Conservation (phyloP, 2,888 invertebrate genomes). For the Drosophila koepferae region DNA sequence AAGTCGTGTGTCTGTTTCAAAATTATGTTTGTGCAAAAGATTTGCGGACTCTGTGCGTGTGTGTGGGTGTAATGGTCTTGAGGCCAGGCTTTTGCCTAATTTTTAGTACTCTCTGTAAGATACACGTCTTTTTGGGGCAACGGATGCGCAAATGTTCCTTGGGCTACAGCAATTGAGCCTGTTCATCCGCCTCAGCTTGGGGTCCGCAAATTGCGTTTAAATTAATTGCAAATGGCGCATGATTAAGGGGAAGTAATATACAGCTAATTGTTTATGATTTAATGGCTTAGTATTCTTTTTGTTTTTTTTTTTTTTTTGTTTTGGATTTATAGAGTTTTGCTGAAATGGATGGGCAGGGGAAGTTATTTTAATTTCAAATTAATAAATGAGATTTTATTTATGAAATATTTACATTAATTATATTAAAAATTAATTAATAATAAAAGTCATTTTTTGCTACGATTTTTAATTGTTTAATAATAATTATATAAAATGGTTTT, state of each 20-base stretch:
- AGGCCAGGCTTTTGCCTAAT: slow-evolving; percentile 58
- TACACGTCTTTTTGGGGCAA: slow-evolving; percentile 52
- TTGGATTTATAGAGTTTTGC: background rate
- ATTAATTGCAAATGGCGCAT: slow-evolving; percentile 80
- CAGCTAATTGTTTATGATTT: slow-evolving; percentile 77
- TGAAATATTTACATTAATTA: too few species aligned
- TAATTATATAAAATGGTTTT: too few species aligned
- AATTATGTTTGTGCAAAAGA: slow-evolving; percentile 80
- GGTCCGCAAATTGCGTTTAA: slow-evolving; percentile 78
- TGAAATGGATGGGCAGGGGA: background rate
- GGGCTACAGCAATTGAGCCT: slow-evolving; percentile 31
- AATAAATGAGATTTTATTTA: too few species aligned
- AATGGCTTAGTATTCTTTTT: slow-evolving; percentile 50
- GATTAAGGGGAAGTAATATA: slow-evolving; percentile 79
- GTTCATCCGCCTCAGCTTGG: slow-evolving; percentile 56
- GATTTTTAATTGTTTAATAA: too few species aligned
- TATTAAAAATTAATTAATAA: too few species aligned
- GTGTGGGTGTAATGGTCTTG: slow-evolving; percentile 38
- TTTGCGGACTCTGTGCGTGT: slow-evolving; percentile 50
- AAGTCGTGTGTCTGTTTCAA: slow-evolving; percentile 72
- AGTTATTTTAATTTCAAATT: background rate
- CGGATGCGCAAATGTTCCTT: slow-evolving; percentile 63
- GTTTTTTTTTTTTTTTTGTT: too few species aligned
- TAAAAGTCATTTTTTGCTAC: too few species aligned
- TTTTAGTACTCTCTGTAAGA: slow-evolving; percentile 63